These are phyloP conservation scores for Nasonia vitripennis DNA, from an alignment of 1,140 invertebrate genomes.

Conservation along the genomic window DNA sequence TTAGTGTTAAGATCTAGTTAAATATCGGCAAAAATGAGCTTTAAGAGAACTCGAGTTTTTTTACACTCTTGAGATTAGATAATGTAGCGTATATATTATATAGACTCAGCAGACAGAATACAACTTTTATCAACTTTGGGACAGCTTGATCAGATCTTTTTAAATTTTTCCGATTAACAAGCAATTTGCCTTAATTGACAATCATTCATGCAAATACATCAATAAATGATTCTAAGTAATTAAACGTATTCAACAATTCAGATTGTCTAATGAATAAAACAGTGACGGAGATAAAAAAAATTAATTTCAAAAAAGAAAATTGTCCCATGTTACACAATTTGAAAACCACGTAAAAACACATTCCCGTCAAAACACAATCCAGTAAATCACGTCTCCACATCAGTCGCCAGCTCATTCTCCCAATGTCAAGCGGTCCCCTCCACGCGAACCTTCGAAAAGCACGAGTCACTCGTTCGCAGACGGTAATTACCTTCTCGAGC, in stretches of 20 bases:
- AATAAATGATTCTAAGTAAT: too few relatives aligned
- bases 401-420: not conserved
- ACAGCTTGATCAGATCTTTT: not conserved
- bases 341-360: not conserved
- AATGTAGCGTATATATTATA: not conserved
- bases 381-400: not conserved
- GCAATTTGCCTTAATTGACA: too few relatives aligned
- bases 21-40: not conserved
- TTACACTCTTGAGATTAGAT: not conserved
- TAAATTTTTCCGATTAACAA: not conserved
- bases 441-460: not conserved
- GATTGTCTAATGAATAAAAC: too few relatives aligned
- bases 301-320: not conserved
- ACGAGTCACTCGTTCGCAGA: not conserved
- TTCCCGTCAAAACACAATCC: not conserved
- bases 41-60: not conserved
- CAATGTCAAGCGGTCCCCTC: not conserved
- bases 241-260: too few relatives aligned
- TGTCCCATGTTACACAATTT: not conserved
- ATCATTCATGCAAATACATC: too few relatives aligned
- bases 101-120: not conserved
- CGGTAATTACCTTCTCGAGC: slow-evolving; percentile 79
- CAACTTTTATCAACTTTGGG: not conserved
- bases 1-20: not conserved
- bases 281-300: not conserved